These are phyloP conservation scores for Listrodromus nycthemerus DNA, from an alignment of 2,888 invertebrate genomes.

Conservation along the genomic window DNA sequence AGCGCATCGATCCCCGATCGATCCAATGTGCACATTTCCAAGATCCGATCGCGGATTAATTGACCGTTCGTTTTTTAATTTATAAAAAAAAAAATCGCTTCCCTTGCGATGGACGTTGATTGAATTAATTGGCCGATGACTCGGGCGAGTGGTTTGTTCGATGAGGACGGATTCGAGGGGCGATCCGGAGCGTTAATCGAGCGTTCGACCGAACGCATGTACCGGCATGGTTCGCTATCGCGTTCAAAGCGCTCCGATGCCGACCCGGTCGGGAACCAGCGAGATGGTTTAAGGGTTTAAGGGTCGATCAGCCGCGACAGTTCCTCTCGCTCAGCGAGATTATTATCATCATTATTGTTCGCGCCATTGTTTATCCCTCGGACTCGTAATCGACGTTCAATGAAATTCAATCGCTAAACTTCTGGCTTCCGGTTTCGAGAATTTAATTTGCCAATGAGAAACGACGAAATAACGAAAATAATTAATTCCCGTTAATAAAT, in stretches of 20 bases:
- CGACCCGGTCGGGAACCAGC: neutral
- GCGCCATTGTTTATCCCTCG: neutral
- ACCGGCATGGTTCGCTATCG: conserved; percentile 58
- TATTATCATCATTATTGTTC: too few species aligned
- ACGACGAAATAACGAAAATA: too few species aligned
- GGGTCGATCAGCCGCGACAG: conserved; percentile 2
- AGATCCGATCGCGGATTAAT: too few species aligned
- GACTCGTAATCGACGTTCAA: too few species aligned
- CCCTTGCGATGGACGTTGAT: neutral
- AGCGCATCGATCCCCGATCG: too few species aligned
- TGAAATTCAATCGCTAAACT: too few species aligned
- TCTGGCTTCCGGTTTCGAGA: too few species aligned
- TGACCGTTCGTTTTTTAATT: neutral
- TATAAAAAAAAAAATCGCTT: neutral
- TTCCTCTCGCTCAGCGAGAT: neutral
- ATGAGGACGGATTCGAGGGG: conserved; percentile 1
- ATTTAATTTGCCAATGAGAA: too few species aligned
- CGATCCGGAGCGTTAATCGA: conserved; percentile 15
- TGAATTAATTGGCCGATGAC: conserved; percentile 6
- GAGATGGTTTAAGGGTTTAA: conserved; percentile 26
- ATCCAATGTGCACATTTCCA: too few species aligned
- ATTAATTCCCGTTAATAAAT: too few species aligned
- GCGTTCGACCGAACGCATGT: conserved; percentile 41
- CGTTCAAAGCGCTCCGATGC: conserved; percentile 13
- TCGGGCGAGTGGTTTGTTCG: neutral